Percentiles rank a stretch among this genome's conserved stretches.
Conservation (phyloP, 2,113 vertebrate genomes). For the Scartelaos histophorus region DNA sequence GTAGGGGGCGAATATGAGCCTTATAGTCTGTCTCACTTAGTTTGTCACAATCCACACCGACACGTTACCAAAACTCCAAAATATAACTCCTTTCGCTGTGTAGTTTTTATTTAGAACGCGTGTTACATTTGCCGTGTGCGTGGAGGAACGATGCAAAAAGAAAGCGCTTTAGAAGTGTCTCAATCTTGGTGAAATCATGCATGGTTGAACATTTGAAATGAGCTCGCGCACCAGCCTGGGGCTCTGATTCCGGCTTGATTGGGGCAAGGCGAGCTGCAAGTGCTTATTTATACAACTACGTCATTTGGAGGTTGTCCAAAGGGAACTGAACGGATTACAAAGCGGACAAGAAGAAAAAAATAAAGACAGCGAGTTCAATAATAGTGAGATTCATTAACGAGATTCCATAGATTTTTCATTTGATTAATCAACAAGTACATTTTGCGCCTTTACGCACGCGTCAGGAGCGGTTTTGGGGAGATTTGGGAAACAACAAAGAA, state of each 20-base stretch:
- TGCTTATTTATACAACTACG: slow-evolving; percentile 89
- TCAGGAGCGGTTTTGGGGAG: slow-evolving; percentile 48
- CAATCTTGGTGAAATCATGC: slow-evolving; percentile 91
- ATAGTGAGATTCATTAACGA: slow-evolving; percentile 76
- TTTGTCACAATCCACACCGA: slow-evolving; percentile 30
- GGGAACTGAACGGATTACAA: slow-evolving; percentile 74
- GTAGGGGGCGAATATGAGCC: slow-evolving; percentile 66
- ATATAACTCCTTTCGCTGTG: slow-evolving; percentile 38
- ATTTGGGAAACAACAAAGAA: slow-evolving; percentile 60
- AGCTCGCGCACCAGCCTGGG: slow-evolving; percentile 89
- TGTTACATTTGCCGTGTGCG: slow-evolving; percentile 44
- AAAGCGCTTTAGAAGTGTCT: slow-evolving; percentile 81
- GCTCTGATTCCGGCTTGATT: slow-evolving; percentile 93
- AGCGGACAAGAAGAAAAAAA: slow-evolving; percentile 54
- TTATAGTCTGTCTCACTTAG: slow-evolving; percentile 7
- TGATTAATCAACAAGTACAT: slow-evolving; percentile 90
- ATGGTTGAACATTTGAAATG: slow-evolving; percentile 98
- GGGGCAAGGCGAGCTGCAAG: slow-evolving; percentile 92
- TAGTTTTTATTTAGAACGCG: slow-evolving; percentile 42
- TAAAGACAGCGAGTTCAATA: slow-evolving; percentile 16
- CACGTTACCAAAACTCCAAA: slow-evolving; percentile 25
- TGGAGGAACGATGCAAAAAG: slow-evolving; percentile 36
- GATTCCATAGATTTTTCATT: slow-evolving; percentile 74
- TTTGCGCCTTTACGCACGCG: slow-evolving; percentile 55
- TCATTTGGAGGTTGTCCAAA: slow-evolving; percentile 86